Conservation (phyloP, 2,113 vertebrate genomes). For the Candoia aspera region DNA sequence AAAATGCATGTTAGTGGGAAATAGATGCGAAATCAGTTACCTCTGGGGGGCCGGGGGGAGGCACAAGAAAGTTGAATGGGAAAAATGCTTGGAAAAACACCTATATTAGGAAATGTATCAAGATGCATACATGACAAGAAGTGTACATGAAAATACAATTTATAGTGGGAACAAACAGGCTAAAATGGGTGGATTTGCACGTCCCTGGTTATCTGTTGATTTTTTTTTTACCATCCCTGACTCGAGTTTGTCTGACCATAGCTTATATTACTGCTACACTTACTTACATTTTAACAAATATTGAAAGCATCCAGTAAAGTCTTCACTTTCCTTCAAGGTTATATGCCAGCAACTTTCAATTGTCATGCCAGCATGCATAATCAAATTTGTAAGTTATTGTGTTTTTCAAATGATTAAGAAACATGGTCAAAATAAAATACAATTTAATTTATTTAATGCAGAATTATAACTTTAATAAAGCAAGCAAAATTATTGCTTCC, state of each 20-base stretch:
- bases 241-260: neutral
- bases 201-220: neutral
- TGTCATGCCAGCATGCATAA: neutral
- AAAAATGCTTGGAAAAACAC: neutral
- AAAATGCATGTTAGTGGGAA: neutral
- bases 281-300: neutral
- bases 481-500: constrained; percentile 58
- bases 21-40: neutral
- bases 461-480: constrained; percentile 60
- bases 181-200: too few relatives aligned
- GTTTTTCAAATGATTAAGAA: constrained; percentile 39
- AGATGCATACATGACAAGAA: neutral
- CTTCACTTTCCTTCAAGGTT: neutral
- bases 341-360: neutral
- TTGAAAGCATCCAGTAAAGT: neutral
- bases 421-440: constrained; percentile 49
- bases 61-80: neutral
- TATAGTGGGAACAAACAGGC: neutral
- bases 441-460: constrained; percentile 61
- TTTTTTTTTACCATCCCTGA: neutral
- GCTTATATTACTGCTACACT: neutral
- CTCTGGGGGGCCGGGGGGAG: neutral
- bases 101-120: neutral
- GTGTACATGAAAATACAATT: neutral
- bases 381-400: neutral